Evolutionary conservation across 2,797 vertebrate species (phyloP).

Genomic region (Sebastes cheni): DNA sequence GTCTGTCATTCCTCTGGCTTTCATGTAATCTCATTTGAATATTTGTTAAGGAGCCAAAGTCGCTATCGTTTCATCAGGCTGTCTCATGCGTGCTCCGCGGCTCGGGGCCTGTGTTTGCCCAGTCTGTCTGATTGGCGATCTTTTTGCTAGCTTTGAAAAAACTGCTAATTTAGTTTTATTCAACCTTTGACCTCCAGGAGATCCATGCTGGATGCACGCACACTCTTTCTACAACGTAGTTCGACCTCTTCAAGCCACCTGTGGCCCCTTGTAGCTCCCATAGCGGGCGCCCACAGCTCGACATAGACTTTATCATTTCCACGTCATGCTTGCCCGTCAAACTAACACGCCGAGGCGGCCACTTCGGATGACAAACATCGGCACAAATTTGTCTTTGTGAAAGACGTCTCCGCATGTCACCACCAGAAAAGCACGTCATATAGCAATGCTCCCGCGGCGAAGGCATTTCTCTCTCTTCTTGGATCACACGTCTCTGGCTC

Average conservation of each 20-base stretch:
- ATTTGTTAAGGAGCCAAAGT: conserved; percentile 65
- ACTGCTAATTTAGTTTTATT: background rate
- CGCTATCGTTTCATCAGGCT: conserved; percentile 63
- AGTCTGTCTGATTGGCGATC: conserved; percentile 1
- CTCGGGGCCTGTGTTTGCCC: conserved; percentile 11
- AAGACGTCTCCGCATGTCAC: conserved; percentile 48
- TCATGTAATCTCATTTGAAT: conserved; percentile 73
- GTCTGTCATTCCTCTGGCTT: conserved; percentile 70
- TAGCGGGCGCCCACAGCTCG: background rate
- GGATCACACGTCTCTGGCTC: conserved; percentile 26
- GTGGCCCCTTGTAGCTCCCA: conserved; percentile 13
- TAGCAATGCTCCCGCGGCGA: conserved; percentile 14
- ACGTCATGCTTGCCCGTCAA: conserved; percentile 47
- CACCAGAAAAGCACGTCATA: conserved; percentile 28
- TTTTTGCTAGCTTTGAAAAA: conserved; percentile 2
- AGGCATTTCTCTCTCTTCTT: conserved; percentile 23
- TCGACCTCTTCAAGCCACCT: conserved; percentile 26
- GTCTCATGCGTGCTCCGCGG: background rate
- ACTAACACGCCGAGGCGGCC: conserved; percentile 29
- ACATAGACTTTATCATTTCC: conserved; percentile 43
- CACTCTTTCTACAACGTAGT: background rate
- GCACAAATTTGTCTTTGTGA: conserved; percentile 47
- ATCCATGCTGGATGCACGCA: background rate
- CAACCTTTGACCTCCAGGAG: conserved; percentile 15
- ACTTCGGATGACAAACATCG: conserved; percentile 51